These are phyloP conservation scores for Tetranychus urticae DNA, from an alignment of 1,140 invertebrate species.

Conservation along the genomic window DNA sequence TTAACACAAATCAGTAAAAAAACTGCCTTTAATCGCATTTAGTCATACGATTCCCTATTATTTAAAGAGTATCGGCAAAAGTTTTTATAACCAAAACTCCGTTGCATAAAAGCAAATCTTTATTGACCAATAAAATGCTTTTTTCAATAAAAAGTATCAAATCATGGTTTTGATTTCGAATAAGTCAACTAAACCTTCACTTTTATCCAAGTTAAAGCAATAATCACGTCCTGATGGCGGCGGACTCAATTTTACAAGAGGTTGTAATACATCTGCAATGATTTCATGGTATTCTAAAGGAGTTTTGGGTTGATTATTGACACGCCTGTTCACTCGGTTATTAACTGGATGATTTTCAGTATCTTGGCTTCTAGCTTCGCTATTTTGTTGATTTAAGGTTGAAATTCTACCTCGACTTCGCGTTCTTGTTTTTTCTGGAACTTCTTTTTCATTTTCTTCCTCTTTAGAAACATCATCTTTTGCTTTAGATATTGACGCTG, in stretches of 20 bases:
- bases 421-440: background rate
- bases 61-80: no score
- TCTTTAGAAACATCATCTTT: background rate
- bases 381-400: background rate
- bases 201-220: slow-evolving; percentile 48
- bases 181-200: slow-evolving; percentile 55
- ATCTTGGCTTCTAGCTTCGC: background rate
- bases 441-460: background rate
- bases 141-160: no score
- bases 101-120: no score
- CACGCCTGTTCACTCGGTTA: background rate
- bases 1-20: no score
- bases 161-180: no score
- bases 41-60: no score
- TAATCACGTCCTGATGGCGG: slow-evolving; percentile 53
- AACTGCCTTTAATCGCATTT: no score
- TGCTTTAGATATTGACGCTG: background rate
- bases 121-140: no score
- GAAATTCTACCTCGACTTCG: background rate
- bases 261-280: slow-evolving; percentile 29
- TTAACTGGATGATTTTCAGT: background rate
- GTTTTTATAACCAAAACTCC: no score
- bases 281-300: background rate
- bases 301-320: background rate
- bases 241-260: slow-evolving; percentile 47